Conservation (phyloP, 2,797 vertebrate genomes). For the Coracias cyanogaster region DNA sequence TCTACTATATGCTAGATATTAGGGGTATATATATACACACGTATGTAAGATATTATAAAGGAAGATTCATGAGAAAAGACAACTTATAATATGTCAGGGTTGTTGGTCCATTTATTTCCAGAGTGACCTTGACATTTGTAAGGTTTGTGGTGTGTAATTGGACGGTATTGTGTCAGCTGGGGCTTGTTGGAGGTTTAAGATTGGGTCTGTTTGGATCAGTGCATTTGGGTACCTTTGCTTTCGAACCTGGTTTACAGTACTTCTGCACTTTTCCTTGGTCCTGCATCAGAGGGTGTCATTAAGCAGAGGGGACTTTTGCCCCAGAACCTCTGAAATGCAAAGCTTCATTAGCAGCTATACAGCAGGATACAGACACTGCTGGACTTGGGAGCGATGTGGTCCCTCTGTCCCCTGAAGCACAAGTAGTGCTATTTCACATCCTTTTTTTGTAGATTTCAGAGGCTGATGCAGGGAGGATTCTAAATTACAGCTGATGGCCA, state of each 20-base stretch:
- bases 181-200: background rate
- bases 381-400: background rate
- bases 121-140: background rate
- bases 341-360: rapidly evolving
- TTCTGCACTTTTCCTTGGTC: background rate
- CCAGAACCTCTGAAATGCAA: background rate
- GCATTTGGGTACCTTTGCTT: background rate
- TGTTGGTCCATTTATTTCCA: background rate
- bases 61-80: background rate
- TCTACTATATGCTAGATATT: background rate
- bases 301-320: background rate
- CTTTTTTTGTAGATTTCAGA: background rate
- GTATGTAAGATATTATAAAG: background rate
- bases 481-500: background rate
- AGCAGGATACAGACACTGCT: background rate
- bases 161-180: background rate
- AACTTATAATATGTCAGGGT: background rate
- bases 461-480: background rate
- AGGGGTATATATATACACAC: background rate
- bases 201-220: background rate
- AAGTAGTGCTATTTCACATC: background rate
- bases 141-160: background rate
- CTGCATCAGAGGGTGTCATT: background rate
- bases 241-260: background rate
- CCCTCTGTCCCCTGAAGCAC: background rate